Evolutionary conservation across 2,113 vertebrate genomes (phyloP), one percentile per base, ranked within the genome.

Genomic region (Felis chaus): DNA sequence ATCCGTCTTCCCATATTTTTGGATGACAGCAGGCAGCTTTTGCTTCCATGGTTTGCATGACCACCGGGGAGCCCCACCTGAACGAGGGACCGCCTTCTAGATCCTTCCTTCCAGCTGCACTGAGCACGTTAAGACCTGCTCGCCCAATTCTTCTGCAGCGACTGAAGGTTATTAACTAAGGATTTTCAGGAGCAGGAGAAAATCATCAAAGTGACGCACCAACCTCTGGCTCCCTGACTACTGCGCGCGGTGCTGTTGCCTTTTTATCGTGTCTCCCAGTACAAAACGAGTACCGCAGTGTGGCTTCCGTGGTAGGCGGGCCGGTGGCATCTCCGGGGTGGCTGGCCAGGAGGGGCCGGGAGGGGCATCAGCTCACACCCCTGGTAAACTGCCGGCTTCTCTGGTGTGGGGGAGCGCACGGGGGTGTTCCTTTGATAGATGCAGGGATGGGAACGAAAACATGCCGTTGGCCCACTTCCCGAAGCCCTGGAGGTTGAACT

Each of bases 301-400:
- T 95, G 93, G 66, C 94, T 97, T 98, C 96, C 84, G 89, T 74
- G 92, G 82, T 31, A 10, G 92, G 66, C 9, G 11, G 50, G 84
- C n/a, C 13, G 48, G 57, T 31, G n/a, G 73, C 86, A 74, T 82
- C 93, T 71, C 88, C 80, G 33, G 41, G 74, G 57, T 18, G 93
- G 53, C 33, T 55, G 7, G 25, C 7, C 1, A 5, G 41, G 66
- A 78, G 90, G 68, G 53, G 61, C 15, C 93, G 50, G 89, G 41
- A 41, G 16, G 68, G 50, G 36, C 45, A 79, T 10, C 66, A 7
- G 68, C 73, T 73, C 27, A 13, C 16, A 53, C 61, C 82, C 76
- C 23, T 45, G 41, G 45, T 16, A n/a, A 97, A 66, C 48, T 92
- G 96, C 89, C 41, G 53, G 23, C 8, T 45, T 86, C 93, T 76